Percentiles rank a stretch among this genome's conserved stretches.
These are phyloP conservation scores for Gisinianus flammeolus DNA, from an alignment of 2,888 invertebrate genomes.

Conservation along the genomic window DNA sequence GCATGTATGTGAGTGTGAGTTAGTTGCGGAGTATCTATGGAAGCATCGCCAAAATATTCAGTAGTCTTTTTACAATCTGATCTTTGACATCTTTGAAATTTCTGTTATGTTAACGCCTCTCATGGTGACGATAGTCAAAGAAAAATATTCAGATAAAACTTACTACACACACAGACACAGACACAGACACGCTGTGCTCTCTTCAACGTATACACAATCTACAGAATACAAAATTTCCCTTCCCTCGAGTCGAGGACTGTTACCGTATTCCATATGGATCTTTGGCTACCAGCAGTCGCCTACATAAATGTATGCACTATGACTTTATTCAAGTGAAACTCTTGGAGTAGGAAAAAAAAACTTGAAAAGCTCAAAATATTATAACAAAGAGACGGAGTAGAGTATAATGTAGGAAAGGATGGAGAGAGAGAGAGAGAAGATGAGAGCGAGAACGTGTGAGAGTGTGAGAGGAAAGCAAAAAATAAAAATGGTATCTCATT, in stretches of 20 bases:
- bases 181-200: neutral
- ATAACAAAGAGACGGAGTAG: neutral
- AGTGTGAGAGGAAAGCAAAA: slow-evolving; percentile 9
- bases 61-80: slow-evolving; percentile 15
- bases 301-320: too few species aligned
- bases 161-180: neutral
- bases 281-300: too few species aligned
- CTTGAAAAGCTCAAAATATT: neutral
- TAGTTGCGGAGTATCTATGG: neutral
- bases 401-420: neutral
- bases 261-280: too few species aligned
- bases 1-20: neutral
- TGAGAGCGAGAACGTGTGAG: neutral
- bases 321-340: too few species aligned
- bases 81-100: slow-evolving; percentile 24
- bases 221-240: neutral
- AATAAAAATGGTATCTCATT: slow-evolving; percentile 18
- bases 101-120: slow-evolving; percentile 28
- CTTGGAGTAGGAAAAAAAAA: too few species aligned
- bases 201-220: neutral
- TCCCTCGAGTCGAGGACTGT: too few species aligned
- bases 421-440: neutral
- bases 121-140: slow-evolving; percentile 15
- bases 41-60: too few species aligned
- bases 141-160: slow-evolving; percentile 11